Percentiles rank a stretch among this genome's conserved stretches.
Conservation (phyloP, 35 echinoderm and acorn worm genomes). For the Heliocidaris tuberculata region DNA sequence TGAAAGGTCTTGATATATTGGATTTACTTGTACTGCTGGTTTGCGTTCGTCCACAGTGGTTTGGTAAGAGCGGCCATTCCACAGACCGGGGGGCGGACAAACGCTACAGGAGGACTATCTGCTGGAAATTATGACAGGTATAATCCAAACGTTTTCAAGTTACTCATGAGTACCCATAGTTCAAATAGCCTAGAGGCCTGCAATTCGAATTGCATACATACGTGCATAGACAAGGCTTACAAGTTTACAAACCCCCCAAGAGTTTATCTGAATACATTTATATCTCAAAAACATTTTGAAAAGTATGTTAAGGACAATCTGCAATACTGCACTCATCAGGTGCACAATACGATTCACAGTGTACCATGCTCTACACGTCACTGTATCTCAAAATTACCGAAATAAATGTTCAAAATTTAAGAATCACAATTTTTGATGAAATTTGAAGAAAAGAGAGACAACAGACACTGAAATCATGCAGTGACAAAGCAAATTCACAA, state of each 20-base stretch:
- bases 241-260: neutral
- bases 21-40: constrained; percentile 32
- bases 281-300: neutral
- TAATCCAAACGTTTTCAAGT: neutral
- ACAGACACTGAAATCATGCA: too few species aligned
- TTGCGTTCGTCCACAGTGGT: neutral
- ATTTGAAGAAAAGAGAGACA: too few species aligned
- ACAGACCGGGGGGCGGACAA: neutral
- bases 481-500: too few species aligned
- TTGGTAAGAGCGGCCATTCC: constrained; percentile 18
- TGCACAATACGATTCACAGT: too few species aligned
- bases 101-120: constrained; percentile 8
- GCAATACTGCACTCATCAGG: too few species aligned
- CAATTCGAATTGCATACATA: neutral
- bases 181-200: neutral
- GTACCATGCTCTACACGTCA: too few species aligned
- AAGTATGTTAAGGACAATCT: neutral
- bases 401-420: too few species aligned
- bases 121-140: constrained; percentile 8
- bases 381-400: too few species aligned
- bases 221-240: neutral
- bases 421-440: too few species aligned
- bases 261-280: neutral
- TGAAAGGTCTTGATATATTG: neutral
- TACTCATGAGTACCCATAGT: neutral